phyloP scores from a whole-genome alignment of 2,797 vertebrate species.

The Muscicapa striata region DNA sequence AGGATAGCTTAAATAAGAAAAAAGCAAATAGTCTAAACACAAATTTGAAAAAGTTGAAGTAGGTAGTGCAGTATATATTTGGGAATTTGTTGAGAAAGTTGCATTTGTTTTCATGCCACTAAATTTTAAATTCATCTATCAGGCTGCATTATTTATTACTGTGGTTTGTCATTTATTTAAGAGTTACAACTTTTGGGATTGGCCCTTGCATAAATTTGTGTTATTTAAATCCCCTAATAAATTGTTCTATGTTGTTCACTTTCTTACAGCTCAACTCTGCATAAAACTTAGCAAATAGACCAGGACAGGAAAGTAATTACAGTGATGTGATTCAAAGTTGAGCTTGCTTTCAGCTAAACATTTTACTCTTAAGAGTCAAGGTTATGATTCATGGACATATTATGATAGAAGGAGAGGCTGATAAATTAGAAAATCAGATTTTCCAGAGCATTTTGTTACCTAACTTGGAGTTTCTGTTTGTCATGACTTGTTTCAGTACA shows the following conservation, averaged over 20 bases:
- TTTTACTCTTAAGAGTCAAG: background rate
- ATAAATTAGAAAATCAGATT: background rate
- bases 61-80: background rate
- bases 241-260: background rate
- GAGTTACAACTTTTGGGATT: background rate
- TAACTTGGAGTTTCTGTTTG: background rate
- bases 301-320: background rate
- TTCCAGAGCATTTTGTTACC: background rate
- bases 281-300: background rate
- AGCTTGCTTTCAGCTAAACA: background rate
- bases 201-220: background rate
- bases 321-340: background rate
- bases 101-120: background rate
- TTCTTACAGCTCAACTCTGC: background rate
- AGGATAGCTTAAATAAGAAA: background rate
- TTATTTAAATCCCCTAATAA: conserved; percentile 27
- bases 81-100: background rate
- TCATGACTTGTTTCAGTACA: background rate
- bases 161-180: conserved; percentile 1
- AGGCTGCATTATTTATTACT: conserved; percentile 7
- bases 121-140: background rate
- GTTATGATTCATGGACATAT: background rate
- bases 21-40: background rate
- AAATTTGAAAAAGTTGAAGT: background rate
- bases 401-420: background rate